Evolutionary conservation across 2,113 vertebrate species (phyloP).

Genomic region (Litocranius walleri): DNA sequence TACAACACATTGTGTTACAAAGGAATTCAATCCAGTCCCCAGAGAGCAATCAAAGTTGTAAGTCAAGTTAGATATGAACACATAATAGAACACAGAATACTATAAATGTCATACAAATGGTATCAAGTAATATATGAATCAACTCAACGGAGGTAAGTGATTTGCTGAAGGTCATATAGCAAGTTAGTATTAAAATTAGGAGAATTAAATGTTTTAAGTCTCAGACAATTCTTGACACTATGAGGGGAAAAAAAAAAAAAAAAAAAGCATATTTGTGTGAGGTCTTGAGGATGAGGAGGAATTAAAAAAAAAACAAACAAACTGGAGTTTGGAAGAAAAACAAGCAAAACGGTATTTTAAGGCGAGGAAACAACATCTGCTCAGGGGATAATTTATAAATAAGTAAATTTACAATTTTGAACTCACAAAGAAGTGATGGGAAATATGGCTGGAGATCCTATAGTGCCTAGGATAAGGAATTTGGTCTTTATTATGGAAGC

Average conservation of each 20-base stretch:
- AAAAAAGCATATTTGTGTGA: neutral
- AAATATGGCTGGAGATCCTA: neutral
- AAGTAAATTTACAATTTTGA: neutral
- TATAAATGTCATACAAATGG: slow-evolving; percentile 1
- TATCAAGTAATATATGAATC: slow-evolving; percentile 37
- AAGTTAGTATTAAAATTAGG: neutral
- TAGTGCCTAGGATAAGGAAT: neutral
- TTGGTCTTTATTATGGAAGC: neutral
- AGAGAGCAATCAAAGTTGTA: neutral
- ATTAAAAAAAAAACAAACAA: neutral
- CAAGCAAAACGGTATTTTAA: neutral
- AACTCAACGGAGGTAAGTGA: neutral
- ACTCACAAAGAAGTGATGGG: neutral
- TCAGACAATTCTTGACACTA: neutral
- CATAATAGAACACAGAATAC: neutral
- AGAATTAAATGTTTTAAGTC: neutral
- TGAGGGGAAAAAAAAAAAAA: neutral
- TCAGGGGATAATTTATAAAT: neutral
- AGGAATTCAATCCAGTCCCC: neutral
- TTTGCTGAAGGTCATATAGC: slow-evolving; percentile 25
- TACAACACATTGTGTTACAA: neutral
- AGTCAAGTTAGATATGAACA: slow-evolving; percentile 29
- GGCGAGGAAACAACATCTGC: neutral
- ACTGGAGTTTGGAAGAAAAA: neutral
- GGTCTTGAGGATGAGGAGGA: neutral